Evolutionary conservation across 2,888 invertebrate species (phyloP), one percentile per base, ranked within the genome.

Genomic region (Hypomecis punctinalis): DNA sequence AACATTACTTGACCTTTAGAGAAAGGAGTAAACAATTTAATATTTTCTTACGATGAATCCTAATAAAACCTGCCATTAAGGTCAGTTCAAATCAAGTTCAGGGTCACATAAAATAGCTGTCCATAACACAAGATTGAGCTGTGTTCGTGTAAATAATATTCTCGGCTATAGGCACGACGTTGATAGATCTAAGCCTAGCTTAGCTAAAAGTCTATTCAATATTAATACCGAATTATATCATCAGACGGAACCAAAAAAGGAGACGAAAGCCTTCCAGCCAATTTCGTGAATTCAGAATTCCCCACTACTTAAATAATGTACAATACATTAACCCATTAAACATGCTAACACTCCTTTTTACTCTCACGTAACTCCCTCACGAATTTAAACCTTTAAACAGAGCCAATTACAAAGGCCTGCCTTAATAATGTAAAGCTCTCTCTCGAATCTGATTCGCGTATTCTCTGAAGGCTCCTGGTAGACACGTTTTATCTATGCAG

Each of bases 391-490:
- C 63, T 61, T 67, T 68, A 71, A 74, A 77, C 73, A 69, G 73
- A 69, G 68, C 71, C 61, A 77, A 77, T 78, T 77, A 77, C 71
- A 77, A 68, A 73, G 69, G 71, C 70, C 72, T 72, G 66, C 53
- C 53, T 71, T 67, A 73, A 71, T 76, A 81, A 81, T 81, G 76
- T 71, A 77, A 70, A 73, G 73, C 64, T 63, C 68, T 68, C 64
- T 61, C 61, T 67, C 66, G 70, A 71, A 79, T 76, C 76, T 76
- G 74, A 74, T 73, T 71, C 68, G 68, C 66, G 66, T 57, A 58
- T 58, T 51, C 67, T 54, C 61, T 64, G 10, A 56, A 66, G 65
- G 48, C 3, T n/a, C 6, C 5, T 48, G 36, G 46, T 23, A 52
- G 35, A 42, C 33, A 51, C 43, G 23, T 48, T 46, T 61, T 61